Evolutionary conservation across 2,113 vertebrate genomes (phyloP), one percentile per base, ranked within the genome.

Genomic region (Melanerpes formicivorus): DNA sequence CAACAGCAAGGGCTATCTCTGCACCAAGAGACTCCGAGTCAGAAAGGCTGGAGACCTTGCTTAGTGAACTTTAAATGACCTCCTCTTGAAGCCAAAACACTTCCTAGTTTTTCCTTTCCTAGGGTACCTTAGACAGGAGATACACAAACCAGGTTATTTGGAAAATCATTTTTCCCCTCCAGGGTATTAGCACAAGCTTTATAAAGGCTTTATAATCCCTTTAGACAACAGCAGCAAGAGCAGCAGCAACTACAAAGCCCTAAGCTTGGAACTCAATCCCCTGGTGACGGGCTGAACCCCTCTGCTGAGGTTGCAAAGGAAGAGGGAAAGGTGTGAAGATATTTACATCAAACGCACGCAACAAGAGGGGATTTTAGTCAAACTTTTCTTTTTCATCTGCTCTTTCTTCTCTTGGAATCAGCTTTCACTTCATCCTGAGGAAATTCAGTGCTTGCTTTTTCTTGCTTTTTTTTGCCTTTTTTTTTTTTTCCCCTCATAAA

Each of bases 181-280:
- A 91, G 84, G 84, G 93, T 94, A 96, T 97, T 97, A 97, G 96
- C 95, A 93, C 83, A 84, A 84, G 90, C 90, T 72, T 97, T 96
- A 94, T 67, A 95, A 97, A 96, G 92, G 81, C 96, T 96, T 93
- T 93, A 80, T 95, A 96, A 97, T 97, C 93, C 91, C 94, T 88
- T 97, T 92, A 97, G 95, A 96, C 90, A 94, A 96, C 88, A 92
- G 93, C 50, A 52, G 85, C 94, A 93, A 96, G 91, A 93, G 93
- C 79, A 82, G 90, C 40, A 60, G 80, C 87, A 78, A 71, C 93
- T 96, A 96, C 91, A 95, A 96, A 97, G 97, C 92, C 91, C 88
- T 93, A 15, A 93, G 90, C 32, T 4, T 90, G 95, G 82, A 92
- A 91, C 21, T 21, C 87, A 93, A 78, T 95, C 95, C 94, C 94